phyloP scores from a whole-genome alignment of 1,140 invertebrate genomes.

The Amyelois transitella region DNA sequence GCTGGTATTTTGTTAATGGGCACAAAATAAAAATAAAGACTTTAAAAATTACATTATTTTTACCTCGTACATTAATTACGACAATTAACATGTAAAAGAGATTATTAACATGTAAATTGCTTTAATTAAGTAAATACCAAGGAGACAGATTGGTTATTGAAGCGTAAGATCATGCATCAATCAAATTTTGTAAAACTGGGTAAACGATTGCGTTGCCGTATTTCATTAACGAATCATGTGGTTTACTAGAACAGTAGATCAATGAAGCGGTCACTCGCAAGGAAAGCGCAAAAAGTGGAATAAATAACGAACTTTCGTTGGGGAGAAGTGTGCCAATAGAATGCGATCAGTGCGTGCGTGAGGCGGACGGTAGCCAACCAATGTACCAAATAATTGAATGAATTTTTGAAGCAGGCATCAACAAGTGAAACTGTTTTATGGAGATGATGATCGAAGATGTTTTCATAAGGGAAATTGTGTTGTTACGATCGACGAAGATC shows the following conservation, averaged over 20 bases:
- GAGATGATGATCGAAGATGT: neutral
- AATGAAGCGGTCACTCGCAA: slow-evolving; percentile 28
- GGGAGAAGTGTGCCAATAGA: slow-evolving; percentile 46
- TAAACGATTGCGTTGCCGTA: slow-evolving; percentile 11
- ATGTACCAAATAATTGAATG: slow-evolving; percentile 37
- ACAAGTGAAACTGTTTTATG: slow-evolving; percentile 34
- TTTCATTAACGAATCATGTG: slow-evolving; percentile 31
- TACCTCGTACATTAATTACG: too few relatives aligned
- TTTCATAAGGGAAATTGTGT: too few relatives aligned
- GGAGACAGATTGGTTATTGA: neutral
- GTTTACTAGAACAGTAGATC: slow-evolving; percentile 34
- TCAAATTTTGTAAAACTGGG: slow-evolving; percentile 9
- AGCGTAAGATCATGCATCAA: neutral
- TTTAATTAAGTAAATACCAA: neutral
- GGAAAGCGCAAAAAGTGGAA: slow-evolving; percentile 50
- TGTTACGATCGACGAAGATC: neutral
- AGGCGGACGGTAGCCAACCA: slow-evolving; percentile 11
- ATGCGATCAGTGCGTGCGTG: slow-evolving; percentile 32
- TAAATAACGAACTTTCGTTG: slow-evolving; percentile 49
- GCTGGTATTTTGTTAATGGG: too few relatives aligned
- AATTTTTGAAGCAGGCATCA: slow-evolving; percentile 23
- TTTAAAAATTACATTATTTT: too few relatives aligned
- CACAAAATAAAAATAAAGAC: too few relatives aligned
- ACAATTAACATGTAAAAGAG: neutral
- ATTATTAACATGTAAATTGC: neutral